Conservation (phyloP, 2,888 invertebrate genomes). For the Thalpophila matura region DNA sequence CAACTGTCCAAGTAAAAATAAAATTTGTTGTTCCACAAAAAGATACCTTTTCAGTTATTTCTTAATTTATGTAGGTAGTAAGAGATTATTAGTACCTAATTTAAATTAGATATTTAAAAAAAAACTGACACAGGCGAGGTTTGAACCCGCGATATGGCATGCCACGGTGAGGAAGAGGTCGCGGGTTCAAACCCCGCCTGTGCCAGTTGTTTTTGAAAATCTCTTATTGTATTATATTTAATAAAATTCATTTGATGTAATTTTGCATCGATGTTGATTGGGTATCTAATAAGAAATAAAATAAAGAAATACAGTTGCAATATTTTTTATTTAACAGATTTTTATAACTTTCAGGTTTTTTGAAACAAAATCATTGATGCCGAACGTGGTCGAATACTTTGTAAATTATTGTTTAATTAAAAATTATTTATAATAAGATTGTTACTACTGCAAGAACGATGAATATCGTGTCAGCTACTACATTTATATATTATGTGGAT, state of each 20-base stretch:
- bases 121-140: no score
- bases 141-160: no score
- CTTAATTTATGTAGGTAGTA: no score
- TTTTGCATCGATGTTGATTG: background rate
- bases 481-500: constrained; percentile 69
- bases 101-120: no score
- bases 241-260: background rate
- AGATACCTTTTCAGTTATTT: no score
- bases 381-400: constrained; percentile 28
- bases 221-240: no score
- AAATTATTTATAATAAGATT: constrained; percentile 44
- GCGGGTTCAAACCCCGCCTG: no score
- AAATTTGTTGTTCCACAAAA: no score
- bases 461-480: constrained; percentile 56
- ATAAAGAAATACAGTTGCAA: constrained; percentile 76
- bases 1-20: no score
- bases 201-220: no score
- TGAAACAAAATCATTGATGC: constrained; percentile 45
- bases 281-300: background rate
- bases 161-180: no score
- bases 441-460: constrained; percentile 35
- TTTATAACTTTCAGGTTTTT: constrained; percentile 79
- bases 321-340: constrained; percentile 88
- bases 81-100: no score
- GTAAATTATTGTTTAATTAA: constrained; percentile 27